phyloP scores from a whole-genome alignment of 2,797 vertebrate species.

The Falco naumanni region DNA sequence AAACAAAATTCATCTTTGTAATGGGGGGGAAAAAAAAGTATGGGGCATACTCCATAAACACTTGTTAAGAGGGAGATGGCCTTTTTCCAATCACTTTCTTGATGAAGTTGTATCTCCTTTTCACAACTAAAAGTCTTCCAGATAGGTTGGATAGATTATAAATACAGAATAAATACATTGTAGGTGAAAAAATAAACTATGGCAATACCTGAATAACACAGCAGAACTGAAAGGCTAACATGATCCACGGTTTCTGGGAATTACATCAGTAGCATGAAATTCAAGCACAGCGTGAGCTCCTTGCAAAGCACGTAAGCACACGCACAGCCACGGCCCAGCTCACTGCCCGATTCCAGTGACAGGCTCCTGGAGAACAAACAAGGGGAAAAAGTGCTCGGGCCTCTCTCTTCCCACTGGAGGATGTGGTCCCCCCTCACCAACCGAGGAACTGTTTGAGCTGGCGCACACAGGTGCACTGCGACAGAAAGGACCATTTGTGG shows the following conservation, averaged over 20 bases:
- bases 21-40: no score
- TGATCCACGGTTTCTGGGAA: background rate
- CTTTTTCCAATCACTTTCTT: background rate
- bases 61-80: background rate
- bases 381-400: background rate
- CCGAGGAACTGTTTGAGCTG: background rate
- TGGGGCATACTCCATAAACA: background rate
- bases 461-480: fast-evolving
- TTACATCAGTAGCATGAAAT: fast-evolving
- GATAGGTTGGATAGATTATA: background rate
- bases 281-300: background rate
- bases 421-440: background rate
- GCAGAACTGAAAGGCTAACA: background rate
- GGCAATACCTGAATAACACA: background rate
- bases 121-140: background rate
- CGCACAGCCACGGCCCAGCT: background rate
- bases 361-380: background rate
- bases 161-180: background rate
- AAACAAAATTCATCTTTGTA: background rate
- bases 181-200: background rate
- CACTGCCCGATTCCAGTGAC: fast-evolving
- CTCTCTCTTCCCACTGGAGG: background rate
- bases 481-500: background rate
- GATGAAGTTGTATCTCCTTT: background rate
- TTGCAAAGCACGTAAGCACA: background rate